Evolutionary conservation across 1,140 invertebrate species (phyloP), one percentile per base, ranked within the genome.

Genomic region (Lepidurus apus): DNA sequence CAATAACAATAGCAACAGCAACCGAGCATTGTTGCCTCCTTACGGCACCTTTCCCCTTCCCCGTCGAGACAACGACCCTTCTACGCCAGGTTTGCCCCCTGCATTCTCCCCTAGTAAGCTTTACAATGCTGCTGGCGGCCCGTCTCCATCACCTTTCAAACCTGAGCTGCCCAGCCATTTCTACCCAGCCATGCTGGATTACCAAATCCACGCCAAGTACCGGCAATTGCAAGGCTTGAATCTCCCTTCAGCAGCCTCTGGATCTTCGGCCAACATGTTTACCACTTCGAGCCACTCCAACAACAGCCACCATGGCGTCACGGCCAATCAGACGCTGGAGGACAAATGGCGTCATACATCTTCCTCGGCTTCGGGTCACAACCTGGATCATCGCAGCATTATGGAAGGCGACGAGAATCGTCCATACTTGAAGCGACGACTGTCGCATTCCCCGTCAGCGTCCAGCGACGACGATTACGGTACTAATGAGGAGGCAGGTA

Each of bases 191-290:
- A 65, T 65, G 53, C 53, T 65, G 4, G 53, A 65, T 65, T 65
- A 65, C 53, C 53, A 65, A 65, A 65, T 65, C 53, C 53, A 65
- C 13, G 53, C 53, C 53, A 65, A 65, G 53, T 65, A 65, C 8
- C 53, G 53, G 6, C 53, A 65, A 65, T 21, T 65, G 53, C 53
- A 65, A 17, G 53, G 53, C 17, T 6, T 65, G 53, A 65, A 65
- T 65, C 53, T 65, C 1, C n/a, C 53, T 65, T 65, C 53, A 13
- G 53, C 6, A n/a, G 53, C 10, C 5, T 13, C 53, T 7, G 53
- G 53, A 65, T 34, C 34, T 34, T 34, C 34, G 34, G 53, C 21
- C 53, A 65, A 65, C n/a, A 65, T 65, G 53, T 65, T 65, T 65
- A 21, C 53, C 7, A 65, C 5, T 21, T n/a, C 4, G 53, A 65